phyloP scores from a whole-genome alignment of 1,140 invertebrate genomes.

The Littorina saxatilis region DNA sequence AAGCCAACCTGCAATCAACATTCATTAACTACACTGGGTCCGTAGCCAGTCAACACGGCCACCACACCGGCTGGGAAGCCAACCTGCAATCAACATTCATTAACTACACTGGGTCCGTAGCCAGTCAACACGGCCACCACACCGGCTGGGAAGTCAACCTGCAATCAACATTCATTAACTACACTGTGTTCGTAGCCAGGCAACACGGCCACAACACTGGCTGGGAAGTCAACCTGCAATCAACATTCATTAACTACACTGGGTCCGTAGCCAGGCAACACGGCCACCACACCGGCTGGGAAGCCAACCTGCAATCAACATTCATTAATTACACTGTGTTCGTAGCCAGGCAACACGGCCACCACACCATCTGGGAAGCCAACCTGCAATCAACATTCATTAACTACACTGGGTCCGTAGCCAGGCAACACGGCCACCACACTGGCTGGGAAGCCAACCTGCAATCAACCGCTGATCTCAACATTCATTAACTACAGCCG shows the following conservation, averaged over 20 bases:
- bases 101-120: conserved; percentile 76
- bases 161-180: conserved; percentile 71
- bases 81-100: conserved; percentile 53
- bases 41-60: conserved; percentile 84
- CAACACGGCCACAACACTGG: conserved; percentile 81
- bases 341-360: conserved; percentile 84
- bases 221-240: conserved; percentile 68
- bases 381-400: conserved; percentile 53
- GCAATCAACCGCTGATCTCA: too few relatives aligned
- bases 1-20: conserved; percentile 63
- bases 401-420: conserved; percentile 76
- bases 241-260: conserved; percentile 75
- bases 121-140: conserved; percentile 84
- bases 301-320: conserved; percentile 63
- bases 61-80: conserved; percentile 74
- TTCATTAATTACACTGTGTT: conserved; percentile 76
- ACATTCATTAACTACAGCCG: conserved; percentile 76
- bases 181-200: conserved; percentile 78
- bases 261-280: conserved; percentile 83
- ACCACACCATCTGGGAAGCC: conserved; percentile 74
- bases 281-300: conserved; percentile 76
- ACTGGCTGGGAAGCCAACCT: conserved; percentile 72
- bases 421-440: conserved; percentile 85
- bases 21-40: conserved; percentile 76
- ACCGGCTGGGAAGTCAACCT: conserved; percentile 72